Evolutionary conservation across 2,113 vertebrate genomes (phyloP), one percentile per base, ranked within the genome.

Genomic region (Oncorhynchus nerka): DNA sequence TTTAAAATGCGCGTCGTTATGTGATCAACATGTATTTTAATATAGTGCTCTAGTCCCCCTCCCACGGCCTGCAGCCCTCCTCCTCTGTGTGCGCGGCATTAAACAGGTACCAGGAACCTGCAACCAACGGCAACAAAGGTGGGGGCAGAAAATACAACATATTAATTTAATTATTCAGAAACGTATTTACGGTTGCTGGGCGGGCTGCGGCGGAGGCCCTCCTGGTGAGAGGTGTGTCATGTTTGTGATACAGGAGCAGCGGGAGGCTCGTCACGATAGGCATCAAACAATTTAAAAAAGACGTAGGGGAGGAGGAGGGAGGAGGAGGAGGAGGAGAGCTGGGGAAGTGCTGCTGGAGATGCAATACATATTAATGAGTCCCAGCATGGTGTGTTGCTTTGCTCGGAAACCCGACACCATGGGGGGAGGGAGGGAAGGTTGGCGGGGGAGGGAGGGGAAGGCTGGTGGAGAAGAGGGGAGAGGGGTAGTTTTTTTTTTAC

Each of bases 231-330:
- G 55, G 68, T 71, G 70, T 82, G 73, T 83, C 68, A 70, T 83
- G 83, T 81, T 84, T 81, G 76, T 66, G 57, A 68, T 80, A 85
- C 20, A 79, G 80, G 82, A 71, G 82, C 79, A 82, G 77, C 77
- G 75, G 79, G 65, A 62, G 73, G 74, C 70, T 51, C 32, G 59
- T n/a, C 74, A 75, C 69, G 77, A 84, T 72, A 70, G 75, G 62
- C 82, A 77, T 85, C 85, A 86, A 83, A 86, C 82, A 85, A 89
- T 84, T n/a, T 87, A 87, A 82, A 79, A 80, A 32, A 32, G 32
- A 5, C 32, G 32, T 5, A 5, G 5, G 32, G 32, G 30, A 4
- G 30, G 77, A 79, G 65, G 65, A 24, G 24, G 24, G 24, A 24
- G 24, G 65, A 70, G 28, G 73, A 74, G 49, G 68, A 59, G 65